Evolutionary conservation across 2,797 vertebrate genomes (phyloP).

Genomic region (Notolabrus celidotus): DNA sequence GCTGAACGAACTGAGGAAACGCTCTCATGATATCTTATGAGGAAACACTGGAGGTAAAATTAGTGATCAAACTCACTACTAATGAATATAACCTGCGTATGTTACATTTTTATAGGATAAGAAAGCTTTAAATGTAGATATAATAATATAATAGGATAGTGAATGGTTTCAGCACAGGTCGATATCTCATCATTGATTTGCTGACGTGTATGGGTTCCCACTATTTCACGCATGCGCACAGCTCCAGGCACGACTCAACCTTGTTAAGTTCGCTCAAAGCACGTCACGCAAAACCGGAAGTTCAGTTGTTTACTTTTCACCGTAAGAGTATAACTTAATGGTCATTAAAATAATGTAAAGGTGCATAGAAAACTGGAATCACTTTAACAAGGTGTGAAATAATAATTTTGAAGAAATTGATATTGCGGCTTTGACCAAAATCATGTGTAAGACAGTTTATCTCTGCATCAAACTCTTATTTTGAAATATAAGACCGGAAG

Average conservation of each 20-base stretch:
- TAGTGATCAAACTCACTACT: too few species aligned
- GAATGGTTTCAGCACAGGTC: not conserved
- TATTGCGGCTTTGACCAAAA: accelerated
- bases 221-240: conserved; percentile 78
- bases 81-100: too few species aligned
- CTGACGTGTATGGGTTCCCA: conserved; percentile 83
- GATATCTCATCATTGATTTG: conserved; percentile 47
- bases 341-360: accelerated
- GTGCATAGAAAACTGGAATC: accelerated
- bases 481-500: conserved; percentile 31
- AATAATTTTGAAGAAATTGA: accelerated
- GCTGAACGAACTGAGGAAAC: too few species aligned
- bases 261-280: not conserved
- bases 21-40: too few species aligned
- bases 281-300: not conserved
- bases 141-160: too few species aligned
- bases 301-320: accelerated
- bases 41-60: too few species aligned
- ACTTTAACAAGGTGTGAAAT: accelerated
- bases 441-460: accelerated
- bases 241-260: not conserved
- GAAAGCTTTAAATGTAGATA: too few species aligned
- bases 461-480: not conserved
- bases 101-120: too few species aligned
- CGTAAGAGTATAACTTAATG: not conserved